Evolutionary conservation across 2,888 invertebrate species (phyloP).

Genomic region (Tachina fera): DNA sequence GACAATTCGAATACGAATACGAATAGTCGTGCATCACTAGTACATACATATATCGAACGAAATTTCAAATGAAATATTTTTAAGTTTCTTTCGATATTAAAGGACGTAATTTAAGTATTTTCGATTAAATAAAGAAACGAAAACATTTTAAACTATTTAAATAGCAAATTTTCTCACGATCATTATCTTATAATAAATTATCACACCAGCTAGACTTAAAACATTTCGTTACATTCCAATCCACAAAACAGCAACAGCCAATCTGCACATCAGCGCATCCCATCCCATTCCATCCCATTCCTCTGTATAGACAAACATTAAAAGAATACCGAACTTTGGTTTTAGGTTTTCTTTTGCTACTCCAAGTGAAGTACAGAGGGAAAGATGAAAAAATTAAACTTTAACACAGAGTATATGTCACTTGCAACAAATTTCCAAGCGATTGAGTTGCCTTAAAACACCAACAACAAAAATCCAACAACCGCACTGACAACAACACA

Average conservation of each 20-base stretch:
- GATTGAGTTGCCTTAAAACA: slow-evolving; percentile 69
- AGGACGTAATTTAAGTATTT: not conserved
- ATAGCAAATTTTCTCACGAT: slow-evolving; percentile 71
- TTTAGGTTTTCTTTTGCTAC: slow-evolving; percentile 36
- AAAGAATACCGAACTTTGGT: slow-evolving; percentile 66
- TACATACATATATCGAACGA: too few species aligned
- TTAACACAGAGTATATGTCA: slow-evolving; percentile 73
- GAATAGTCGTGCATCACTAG: too few species aligned
- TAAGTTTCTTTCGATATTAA: slow-evolving; percentile 28
- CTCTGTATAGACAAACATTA: slow-evolving; percentile 59
- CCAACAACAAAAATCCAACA: slow-evolving; percentile 39
- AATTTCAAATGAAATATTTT: too few species aligned
- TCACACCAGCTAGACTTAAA: slow-evolving; percentile 61
- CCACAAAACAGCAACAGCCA: slow-evolving; percentile 55
- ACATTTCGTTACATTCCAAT: slow-evolving; percentile 66
- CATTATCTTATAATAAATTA: slow-evolving; percentile 71
- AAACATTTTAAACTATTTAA: slow-evolving; percentile 64
- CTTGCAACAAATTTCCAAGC: slow-evolving; percentile 73
- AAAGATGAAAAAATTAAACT: slow-evolving; percentile 22
- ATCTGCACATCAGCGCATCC: slow-evolving; percentile 59
- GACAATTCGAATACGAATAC: too few species aligned
- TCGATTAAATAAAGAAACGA: slow-evolving; percentile 22
- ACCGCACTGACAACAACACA: slow-evolving; percentile 53
- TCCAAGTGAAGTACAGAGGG: not conserved
- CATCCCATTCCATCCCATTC: slow-evolving; percentile 56